Evolutionary conservation across 2,113 vertebrate genomes (phyloP), one percentile per base, ranked within the genome.

Genomic region (Cnemophilus loriae): DNA sequence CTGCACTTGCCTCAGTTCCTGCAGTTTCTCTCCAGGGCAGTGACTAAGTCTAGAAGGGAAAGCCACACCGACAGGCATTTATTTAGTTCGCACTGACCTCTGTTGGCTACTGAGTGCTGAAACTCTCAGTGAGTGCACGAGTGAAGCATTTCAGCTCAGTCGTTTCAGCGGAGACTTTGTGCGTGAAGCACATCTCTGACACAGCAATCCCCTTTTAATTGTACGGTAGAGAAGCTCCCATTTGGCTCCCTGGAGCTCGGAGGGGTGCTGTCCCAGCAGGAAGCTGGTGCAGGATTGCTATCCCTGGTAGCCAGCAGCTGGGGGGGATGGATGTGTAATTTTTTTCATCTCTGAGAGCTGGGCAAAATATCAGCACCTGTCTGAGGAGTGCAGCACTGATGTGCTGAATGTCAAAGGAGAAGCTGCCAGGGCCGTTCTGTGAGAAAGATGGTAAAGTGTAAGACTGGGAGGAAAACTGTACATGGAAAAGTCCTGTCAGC

Each of bases 41-140:
- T 53, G 33, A 79, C 17, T 42, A 30, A 65, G 53, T 52, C 46
- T 53, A 7, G 20, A 56, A 39, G 44, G 41, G 30, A 77, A 42
- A 70, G 61, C 9, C 28, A 14, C 37, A 22, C n/a, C 4, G 44
- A 69, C 42, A 93, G 59, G n/a, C 76, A 42, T 91, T 90, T 93
- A 49, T 83, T 92, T 74, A 80, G 94, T 95, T 95, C 89, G 87
- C 76, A 95, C 83, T 86, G 89, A 92, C 95, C 78, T 97, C 91
- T 82, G 55, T 81, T 91, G 95, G 92, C 60, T 86, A 71, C 55
- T 0, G 7, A 37, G 30, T 24, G 55, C 68, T 82, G 88, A 57
- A 91, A 55, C 65, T 68, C 56, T 37, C 74, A 47, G 26, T 3
- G 37, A 70, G 32, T 6, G 53, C 53, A 5, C 13, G 7, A 65